Evolutionary conservation across 37 sponge, comb jelly and placozoan species (phyloP), one percentile per base, ranked within the genome.

Genomic region (Halisarca cf. caerulea): DNA sequence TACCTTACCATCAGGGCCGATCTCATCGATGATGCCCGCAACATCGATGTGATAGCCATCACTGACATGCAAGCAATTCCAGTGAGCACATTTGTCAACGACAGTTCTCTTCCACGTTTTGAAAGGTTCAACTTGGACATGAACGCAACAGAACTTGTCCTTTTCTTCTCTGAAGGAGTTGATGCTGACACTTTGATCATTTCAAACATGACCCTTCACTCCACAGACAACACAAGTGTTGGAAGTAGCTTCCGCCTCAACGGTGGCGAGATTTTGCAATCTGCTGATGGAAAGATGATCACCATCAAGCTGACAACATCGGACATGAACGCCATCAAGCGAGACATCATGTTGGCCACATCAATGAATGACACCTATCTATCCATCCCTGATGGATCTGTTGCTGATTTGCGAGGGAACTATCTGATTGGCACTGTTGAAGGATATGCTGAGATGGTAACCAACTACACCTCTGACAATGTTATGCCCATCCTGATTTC

Each of bases 101-200:
- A 96, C 66, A 82, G 79, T 28, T 64, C 78, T 20, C 82, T 88
- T 62, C 96, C 96, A 24, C 44, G 20, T 20, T 82, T 96, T 17
- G 34, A 36, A 6, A 80, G 80, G 14, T 93, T 96, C 64, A 71
- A 91, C 30, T 57, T 96, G 21, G 80, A 96, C 68, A 93, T 96
- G 94, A 87, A 96, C 79, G 53, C 58, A 20, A 61, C 84, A 41
- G 60, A 47, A 28, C 75, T 96, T 9, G 64, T 79, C n/a, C 84
- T 96, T 35, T 82, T 79, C 47, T 96, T 93, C 88, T 80, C 88
- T 59, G 94, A 96, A 47, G 92, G 84, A 44, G 90, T 96, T 5
- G 64, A 91, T 45, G 28, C 88, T 34, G 57, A 82, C 20, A 82
- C 90, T 37, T 82, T 96, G 0, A 28, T 37, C 15, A 17, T 87